Percentiles rank a stretch among this genome's conserved stretches.
phyloP scores from a whole-genome alignment of 2,797 vertebrate genomes.

The Tenualosa ilisha region DNA sequence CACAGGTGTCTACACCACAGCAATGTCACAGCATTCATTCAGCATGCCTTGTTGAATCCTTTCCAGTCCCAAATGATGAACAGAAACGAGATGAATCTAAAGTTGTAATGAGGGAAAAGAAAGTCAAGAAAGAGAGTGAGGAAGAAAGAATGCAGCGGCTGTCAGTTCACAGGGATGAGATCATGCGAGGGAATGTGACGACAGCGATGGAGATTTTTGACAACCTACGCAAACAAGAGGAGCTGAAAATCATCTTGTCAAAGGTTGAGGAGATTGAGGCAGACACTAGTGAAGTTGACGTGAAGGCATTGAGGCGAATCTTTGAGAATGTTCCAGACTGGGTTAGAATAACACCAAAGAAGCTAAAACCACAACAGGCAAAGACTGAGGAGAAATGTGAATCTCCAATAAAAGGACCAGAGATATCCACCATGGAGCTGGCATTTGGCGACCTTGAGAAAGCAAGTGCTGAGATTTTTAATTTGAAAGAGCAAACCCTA shows the following conservation, averaged over 20 bases:
- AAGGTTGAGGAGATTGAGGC: conserved; percentile 85
- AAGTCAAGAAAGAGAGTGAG: conserved; percentile 72
- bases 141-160: conserved; percentile 81
- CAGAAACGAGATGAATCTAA: conserved; percentile 50
- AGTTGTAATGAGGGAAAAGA: conserved; percentile 74
- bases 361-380: conserved; percentile 51
- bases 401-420: conserved; percentile 58
- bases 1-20: conserved; percentile 7
- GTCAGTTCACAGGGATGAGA: conserved; percentile 89
- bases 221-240: conserved; percentile 82
- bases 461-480: conserved; percentile 87
- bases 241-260: conserved; percentile 83
- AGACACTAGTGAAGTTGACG: conserved; percentile 79
- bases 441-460: conserved; percentile 89
- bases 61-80: neutral
- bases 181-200: conserved; percentile 83
- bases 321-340: conserved; percentile 85
- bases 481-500: conserved; percentile 91
- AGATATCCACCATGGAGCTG: conserved; percentile 78
- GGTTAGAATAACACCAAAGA: conserved; percentile 65
- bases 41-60: neutral
- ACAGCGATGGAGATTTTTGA: conserved; percentile 84
- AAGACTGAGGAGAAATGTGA: conserved; percentile 51
- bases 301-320: conserved; percentile 76
- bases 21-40: neutral